Conservation (phyloP, 2,113 vertebrate genomes). For the Centropristis striata region DNA sequence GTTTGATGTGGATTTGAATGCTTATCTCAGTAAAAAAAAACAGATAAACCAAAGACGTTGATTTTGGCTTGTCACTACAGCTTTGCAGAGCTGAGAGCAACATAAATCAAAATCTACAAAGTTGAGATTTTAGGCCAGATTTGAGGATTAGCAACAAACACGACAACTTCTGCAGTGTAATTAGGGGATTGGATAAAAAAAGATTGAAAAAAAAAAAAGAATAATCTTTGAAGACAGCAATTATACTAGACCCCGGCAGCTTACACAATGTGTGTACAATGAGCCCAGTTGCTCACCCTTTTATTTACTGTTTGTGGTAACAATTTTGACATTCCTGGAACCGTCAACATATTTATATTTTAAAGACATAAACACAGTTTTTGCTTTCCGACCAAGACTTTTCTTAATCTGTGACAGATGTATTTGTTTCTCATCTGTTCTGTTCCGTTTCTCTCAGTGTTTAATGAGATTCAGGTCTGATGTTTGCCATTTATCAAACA, state of each 20-base stretch:
- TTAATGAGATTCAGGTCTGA: constrained; percentile 21
- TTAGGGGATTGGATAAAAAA: neutral
- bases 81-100: neutral
- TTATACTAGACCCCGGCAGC: neutral
- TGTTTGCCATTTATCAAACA: constrained; percentile 29
- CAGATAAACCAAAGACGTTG: neutral
- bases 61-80: neutral
- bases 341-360: neutral
- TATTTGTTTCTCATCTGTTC: neutral
- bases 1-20: neutral
- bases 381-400: neutral
- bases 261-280: neutral
- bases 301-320: neutral
- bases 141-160: constrained; percentile 15
- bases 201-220: neutral
- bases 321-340: neutral
- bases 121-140: constrained; percentile 7
- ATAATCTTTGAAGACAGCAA: neutral
- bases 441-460: neutral
- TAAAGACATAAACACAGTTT: neutral
- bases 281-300: neutral
- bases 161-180: neutral
- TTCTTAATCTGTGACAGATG: constrained; percentile 1
- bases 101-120: neutral
- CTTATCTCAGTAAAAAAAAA: neutral